A percentile compares a stretch with the other conserved stretches of the same genome.
Conservation (phyloP, 2,797 vertebrate species). For the Brotogeris chrysoptera region DNA sequence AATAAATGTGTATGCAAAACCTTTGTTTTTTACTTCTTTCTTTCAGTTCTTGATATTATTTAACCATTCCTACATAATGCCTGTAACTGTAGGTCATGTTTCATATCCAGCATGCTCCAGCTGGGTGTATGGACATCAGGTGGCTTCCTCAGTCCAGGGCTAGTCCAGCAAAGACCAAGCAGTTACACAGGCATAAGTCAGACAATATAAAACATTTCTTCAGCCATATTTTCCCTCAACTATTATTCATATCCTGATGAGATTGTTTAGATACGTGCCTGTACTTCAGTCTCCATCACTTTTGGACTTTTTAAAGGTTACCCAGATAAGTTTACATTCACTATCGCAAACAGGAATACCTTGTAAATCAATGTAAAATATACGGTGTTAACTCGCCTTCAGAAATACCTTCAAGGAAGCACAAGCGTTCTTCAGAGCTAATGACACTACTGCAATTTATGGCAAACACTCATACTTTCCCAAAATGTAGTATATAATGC, state of each 20-base stretch:
- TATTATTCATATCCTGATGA: no score
- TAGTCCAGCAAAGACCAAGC: not conserved
- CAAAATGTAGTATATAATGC: not conserved
- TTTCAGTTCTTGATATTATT: slow-evolving; percentile 17
- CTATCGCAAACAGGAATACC: not conserved
- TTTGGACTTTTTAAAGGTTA: not conserved
- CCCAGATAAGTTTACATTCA: not conserved
- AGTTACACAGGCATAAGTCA: not conserved
- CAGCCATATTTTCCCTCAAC: not conserved
- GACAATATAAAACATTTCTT: not conserved
- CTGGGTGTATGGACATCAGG: not conserved
- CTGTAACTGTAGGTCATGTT: not conserved
- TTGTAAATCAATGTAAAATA: not conserved
- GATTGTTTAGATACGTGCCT: no score
- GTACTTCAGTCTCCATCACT: not conserved
- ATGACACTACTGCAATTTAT: not conserved
- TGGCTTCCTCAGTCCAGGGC: not conserved
- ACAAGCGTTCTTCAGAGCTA: not conserved
- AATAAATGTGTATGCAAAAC: not conserved
- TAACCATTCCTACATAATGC: slow-evolving; percentile 47
- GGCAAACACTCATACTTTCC: not conserved
- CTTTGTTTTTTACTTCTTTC: not conserved
- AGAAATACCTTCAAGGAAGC: not conserved
- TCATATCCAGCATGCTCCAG: not conserved
- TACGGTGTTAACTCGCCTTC: not conserved